Evolutionary conservation across 2,113 vertebrate species (phyloP).

Genomic region (Sylvilagus bachmani): DNA sequence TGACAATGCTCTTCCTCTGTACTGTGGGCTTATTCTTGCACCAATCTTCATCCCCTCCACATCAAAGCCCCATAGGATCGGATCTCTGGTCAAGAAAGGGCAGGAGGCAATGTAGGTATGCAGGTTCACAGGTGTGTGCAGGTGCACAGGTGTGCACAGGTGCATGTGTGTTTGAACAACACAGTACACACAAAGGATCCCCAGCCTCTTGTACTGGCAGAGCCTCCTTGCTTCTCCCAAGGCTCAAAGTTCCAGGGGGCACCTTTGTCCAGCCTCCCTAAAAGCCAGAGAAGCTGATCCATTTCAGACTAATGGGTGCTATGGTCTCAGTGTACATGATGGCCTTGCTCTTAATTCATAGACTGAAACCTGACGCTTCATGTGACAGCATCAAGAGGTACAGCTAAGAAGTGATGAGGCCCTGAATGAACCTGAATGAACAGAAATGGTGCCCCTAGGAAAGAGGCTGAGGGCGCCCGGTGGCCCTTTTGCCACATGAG

Average conservation of each 20-base stretch:
- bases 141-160: background rate
- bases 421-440: background rate
- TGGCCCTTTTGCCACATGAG: background rate
- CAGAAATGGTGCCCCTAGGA: rapidly evolving
- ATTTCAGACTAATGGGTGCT: background rate
- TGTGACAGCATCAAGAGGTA: background rate
- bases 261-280: background rate
- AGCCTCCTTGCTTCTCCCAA: background rate
- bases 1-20: background rate
- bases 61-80: background rate
- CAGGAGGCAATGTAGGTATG: background rate
- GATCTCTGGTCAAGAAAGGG: background rate
- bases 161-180: background rate
- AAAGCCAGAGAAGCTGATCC: background rate
- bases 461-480: background rate
- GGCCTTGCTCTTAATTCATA: background rate
- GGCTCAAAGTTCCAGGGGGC: background rate
- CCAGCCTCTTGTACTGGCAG: background rate
- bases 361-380: background rate
- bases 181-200: background rate
- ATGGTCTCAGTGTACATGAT: background rate
- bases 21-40: background rate
- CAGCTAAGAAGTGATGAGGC: background rate
- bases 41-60: background rate
- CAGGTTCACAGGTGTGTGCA: background rate